Evolutionary conservation across 2,888 invertebrate species (phyloP).

Genomic region (Aspidiotus destructor): DNA sequence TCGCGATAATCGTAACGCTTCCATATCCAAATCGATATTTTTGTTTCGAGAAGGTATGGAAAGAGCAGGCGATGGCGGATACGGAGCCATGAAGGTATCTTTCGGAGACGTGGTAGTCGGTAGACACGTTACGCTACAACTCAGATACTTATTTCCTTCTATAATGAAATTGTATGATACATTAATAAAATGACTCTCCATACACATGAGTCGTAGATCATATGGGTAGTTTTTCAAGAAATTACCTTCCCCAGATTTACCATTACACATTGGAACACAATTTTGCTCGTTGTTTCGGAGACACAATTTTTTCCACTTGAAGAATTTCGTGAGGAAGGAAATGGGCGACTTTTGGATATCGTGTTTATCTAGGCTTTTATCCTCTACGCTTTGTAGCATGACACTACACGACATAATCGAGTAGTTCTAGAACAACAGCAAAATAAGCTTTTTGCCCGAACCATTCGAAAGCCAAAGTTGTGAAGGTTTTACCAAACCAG

Average conservation of each 20-base stretch:
- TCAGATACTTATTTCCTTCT: constrained; percentile 35
- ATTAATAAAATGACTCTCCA: neutral
- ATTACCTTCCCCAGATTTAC: constrained; percentile 16
- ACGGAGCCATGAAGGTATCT: constrained; percentile 41
- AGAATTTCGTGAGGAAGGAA: constrained; percentile 25
- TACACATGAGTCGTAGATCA: neutral
- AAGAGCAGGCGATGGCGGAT: constrained; percentile 46
- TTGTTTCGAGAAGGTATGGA: constrained; percentile 64
- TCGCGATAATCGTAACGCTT: constrained; percentile 64
- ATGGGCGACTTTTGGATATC: constrained; percentile 30
- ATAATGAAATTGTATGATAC: neutral
- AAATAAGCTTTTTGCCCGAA: too few relatives aligned
- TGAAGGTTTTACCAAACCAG: too few relatives aligned
- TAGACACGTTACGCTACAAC: constrained; percentile 42
- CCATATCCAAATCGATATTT: constrained; percentile 76
- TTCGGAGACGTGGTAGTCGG: constrained; percentile 45
- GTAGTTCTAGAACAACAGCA: too few relatives aligned
- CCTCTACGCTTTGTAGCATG: constrained; percentile 27
- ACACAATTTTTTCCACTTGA: constrained; percentile 33
- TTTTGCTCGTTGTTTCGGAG: constrained; percentile 17
- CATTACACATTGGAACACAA: constrained; percentile 17
- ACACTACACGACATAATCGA: constrained; percentile 7
- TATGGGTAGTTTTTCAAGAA: neutral
- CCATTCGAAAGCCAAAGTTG: too few relatives aligned
- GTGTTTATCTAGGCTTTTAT: constrained; percentile 23